These are phyloP conservation scores for Sialis fuliginosa DNA, from an alignment of 2,888 invertebrate species.

Conservation along the genomic window DNA sequence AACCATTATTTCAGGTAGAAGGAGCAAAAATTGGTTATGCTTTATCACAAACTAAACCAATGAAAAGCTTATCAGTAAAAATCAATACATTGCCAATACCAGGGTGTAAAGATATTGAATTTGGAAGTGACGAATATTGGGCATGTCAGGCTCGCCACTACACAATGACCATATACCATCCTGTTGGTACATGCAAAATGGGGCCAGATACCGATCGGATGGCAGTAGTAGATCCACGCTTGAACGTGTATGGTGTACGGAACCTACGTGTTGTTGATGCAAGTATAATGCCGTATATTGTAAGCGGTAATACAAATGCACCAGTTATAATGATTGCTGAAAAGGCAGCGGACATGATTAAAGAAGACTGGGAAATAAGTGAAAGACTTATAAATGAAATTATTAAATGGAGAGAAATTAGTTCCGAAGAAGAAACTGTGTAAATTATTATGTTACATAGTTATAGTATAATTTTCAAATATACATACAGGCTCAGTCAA, in stretches of 20 bases:
- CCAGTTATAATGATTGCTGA: constrained; percentile 74
- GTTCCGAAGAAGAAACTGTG: not conserved
- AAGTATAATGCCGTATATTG: constrained; percentile 66
- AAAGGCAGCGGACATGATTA: constrained; percentile 67
- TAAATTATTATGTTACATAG: not conserved
- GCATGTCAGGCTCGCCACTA: constrained; percentile 59
- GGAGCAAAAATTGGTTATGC: constrained; percentile 51
- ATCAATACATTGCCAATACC: constrained; percentile 46
- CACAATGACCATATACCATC: constrained; percentile 66
- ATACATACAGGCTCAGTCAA: not conserved
- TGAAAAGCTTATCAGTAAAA: constrained; percentile 39
- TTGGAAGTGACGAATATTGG: constrained; percentile 57
- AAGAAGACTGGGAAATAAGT: constrained; percentile 41
- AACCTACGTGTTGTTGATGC: constrained; percentile 62
- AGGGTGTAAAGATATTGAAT: constrained; percentile 40
- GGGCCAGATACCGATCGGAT: constrained; percentile 38
- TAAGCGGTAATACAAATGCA: constrained; percentile 67
- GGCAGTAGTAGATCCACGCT: constrained; percentile 52
- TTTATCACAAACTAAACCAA: constrained; percentile 38
- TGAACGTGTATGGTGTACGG: constrained; percentile 46
- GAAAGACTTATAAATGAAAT: constrained; percentile 11
- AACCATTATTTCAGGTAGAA: constrained; percentile 35
- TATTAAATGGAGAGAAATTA: not conserved
- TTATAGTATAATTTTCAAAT: not conserved
- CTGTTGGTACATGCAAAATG: constrained; percentile 69